Evolutionary conservation across 1,140 invertebrate genomes (phyloP).

Genomic region (Orius insidiosus): DNA sequence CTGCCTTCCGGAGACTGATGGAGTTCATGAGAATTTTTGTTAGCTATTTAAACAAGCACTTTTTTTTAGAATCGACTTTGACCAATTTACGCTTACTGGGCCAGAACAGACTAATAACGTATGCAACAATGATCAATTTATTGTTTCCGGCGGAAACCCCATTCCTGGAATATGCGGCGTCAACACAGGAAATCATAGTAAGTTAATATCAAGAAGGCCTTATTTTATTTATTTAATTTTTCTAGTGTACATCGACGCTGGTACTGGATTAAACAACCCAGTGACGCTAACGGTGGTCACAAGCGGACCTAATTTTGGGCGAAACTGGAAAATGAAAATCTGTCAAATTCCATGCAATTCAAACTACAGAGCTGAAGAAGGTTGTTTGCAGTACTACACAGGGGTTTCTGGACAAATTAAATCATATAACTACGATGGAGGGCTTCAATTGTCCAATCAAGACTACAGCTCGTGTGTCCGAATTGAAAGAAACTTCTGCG

Average conservation of each 20-base stretch:
- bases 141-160: conserved; percentile 63
- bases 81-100: conserved; percentile 49
- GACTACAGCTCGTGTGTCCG: conserved; percentile 74
- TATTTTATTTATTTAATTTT: conserved; percentile 1
- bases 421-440: conserved; percentile 69
- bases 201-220: conserved; percentile 27
- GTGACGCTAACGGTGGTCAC: conserved; percentile 62
- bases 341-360: conserved; percentile 59
- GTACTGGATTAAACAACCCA: conserved; percentile 49
- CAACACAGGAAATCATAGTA: conserved; percentile 72
- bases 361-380: conserved; percentile 61
- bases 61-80: conserved; percentile 45
- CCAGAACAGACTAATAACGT: conserved; percentile 56
- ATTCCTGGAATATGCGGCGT: conserved; percentile 62
- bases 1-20: no score
- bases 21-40: no score
- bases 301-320: conserved; percentile 48
- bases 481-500: conserved; percentile 72
- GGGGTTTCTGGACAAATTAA: conserved; percentile 59
- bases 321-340: conserved; percentile 63
- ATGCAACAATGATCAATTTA: conserved; percentile 69
- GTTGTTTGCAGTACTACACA: conserved; percentile 66
- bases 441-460: conserved; percentile 72
- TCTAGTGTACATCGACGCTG: conserved; percentile 69
- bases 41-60: no score